A percentile compares a stretch with the other conserved stretches of the same genome.
These are phyloP conservation scores for Sebastes vulpes DNA, from an alignment of 2,797 vertebrate species.

Conservation along the genomic window DNA sequence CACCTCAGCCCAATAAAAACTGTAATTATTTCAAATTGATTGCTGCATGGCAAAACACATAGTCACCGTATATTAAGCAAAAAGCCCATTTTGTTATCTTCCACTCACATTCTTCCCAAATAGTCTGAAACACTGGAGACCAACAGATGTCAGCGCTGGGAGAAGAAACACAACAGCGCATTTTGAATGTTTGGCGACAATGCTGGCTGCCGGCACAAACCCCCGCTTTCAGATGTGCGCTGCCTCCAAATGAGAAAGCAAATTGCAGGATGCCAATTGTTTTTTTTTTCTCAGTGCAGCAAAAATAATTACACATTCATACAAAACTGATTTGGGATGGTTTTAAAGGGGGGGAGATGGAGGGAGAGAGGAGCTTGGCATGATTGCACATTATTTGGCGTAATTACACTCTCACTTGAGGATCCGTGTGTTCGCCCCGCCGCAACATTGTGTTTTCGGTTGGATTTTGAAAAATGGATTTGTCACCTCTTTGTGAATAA, in stretches of 20 bases:
- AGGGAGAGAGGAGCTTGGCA: conserved; percentile 25
- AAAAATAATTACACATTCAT: conserved; percentile 73
- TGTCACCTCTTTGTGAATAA: conserved; percentile 48
- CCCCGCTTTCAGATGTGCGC: conserved; percentile 22
- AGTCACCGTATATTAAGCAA: neutral
- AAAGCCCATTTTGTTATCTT: conserved; percentile 32
- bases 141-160: conserved; percentile 28
- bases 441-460: conserved; percentile 40
- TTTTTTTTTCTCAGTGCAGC: conserved; percentile 3
- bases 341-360: conserved; percentile 22
- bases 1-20: neutral
- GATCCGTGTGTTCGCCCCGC: conserved; percentile 47
- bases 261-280: conserved; percentile 57
- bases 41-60: conserved; percentile 1
- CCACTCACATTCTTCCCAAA: conserved; percentile 16
- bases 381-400: conserved; percentile 69
- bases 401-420: conserved; percentile 72
- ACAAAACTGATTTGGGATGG: conserved; percentile 66
- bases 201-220: conserved; percentile 30
- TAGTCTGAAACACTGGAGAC: conserved; percentile 16
- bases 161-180: conserved; percentile 10
- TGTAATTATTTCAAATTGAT: conserved; percentile 38
- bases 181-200: conserved; percentile 34
- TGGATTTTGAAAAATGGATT: conserved; percentile 50
- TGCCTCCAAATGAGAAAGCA: conserved; percentile 35